phyloP scores from a whole-genome alignment of 1,140 invertebrate species.

The Penaeus chinensis region DNA sequence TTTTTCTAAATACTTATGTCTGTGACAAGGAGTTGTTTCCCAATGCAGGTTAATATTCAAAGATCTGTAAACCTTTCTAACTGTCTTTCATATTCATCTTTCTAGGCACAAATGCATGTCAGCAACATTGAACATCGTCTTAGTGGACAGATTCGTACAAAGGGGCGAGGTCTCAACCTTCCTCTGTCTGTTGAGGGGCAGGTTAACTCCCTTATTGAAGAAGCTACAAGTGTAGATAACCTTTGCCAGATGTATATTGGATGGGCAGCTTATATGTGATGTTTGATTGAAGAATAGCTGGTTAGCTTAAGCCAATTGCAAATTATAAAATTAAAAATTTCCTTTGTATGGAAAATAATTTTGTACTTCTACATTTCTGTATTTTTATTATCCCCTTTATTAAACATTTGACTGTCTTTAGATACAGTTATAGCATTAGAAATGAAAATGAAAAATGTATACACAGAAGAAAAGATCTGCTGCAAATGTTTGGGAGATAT shows the following conservation, averaged over 20 bases:
- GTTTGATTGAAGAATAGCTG: not conserved
- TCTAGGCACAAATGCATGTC: conserved; percentile 81
- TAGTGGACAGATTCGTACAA: conserved; percentile 80
- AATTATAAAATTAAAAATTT: not conserved
- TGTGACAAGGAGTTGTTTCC: not conserved
- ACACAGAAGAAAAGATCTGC: too few species aligned
- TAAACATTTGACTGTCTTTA: too few species aligned
- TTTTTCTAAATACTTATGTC: too few species aligned
- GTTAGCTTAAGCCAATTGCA: not conserved
- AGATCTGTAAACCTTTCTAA: not conserved
- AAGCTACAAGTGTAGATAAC: conserved; percentile 90
- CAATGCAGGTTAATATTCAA: not conserved
- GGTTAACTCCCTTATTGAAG: conserved; percentile 88
- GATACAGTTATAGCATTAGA: too few species aligned
- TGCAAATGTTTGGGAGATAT: too few species aligned
- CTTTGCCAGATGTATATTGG: conserved; percentile 96
- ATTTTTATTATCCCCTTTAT: too few species aligned
- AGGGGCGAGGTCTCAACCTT: conserved; percentile 65
- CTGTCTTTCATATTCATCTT: conserved; percentile 45
- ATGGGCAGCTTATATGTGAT: conserved; percentile 87
- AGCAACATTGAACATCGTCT: conserved; percentile 85
- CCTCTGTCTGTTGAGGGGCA: conserved; percentile 92
- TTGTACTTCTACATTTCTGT: too few species aligned
- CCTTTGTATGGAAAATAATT: too few species aligned
- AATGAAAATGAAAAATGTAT: too few species aligned